Base-by-base conservation (phyloP, 2,888 invertebrate species). In the Metalampra italica region DNA sequence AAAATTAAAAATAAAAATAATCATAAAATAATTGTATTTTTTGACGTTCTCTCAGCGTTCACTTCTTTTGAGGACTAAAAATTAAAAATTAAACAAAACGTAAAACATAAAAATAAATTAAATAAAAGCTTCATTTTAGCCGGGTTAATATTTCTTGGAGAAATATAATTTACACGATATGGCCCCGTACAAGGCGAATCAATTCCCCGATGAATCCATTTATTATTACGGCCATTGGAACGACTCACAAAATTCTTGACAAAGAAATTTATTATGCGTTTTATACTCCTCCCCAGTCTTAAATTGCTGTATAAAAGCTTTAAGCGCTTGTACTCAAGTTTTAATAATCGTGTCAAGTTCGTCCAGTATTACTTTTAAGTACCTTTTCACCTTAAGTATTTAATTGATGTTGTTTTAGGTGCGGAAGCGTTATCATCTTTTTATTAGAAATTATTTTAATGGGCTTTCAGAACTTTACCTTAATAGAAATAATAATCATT, bases 211-310 rank as follows among this genome's bases (percentile, higher is more conserved):
- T 60, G 55, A 51, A 55, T 55, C 53, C 47, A 44, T 56, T 62
- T 56, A 59, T 53, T 55, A 53, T 57, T 56, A 62, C 53, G 47
- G 47, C 48, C 49, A 50, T 12, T 42, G 40, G 47, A 56, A 62
- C 47, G 54, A 55, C 53, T 57, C 54, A 52, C 50, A 55, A 56
- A 57, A 54, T 56, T 56, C 43, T 41, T 48, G 47, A 55, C 55
- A 59, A 56, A 55, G 57, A 55, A 56, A 56, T 58, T 57, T 60
- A 62, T 58, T 22, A 55, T 45, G 29, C 54, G 47, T 57, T 59
- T 60, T 55, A 56, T 56, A 53, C 50, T 56, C 34, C 5, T 22
- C 22, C 5, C 22, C 22, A 22, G 22, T 36, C 45, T 39, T 47
- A 48, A 53, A 53, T 47, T 48, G 50, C 53, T 55, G 56, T 55